A percentile compares a stretch with the other conserved stretches of the same genome.
These are phyloP conservation scores for Haliclona indistincta DNA, from an alignment of 37 sponge, comb jelly and placozoan genomes.

Conservation along the genomic window DNA sequence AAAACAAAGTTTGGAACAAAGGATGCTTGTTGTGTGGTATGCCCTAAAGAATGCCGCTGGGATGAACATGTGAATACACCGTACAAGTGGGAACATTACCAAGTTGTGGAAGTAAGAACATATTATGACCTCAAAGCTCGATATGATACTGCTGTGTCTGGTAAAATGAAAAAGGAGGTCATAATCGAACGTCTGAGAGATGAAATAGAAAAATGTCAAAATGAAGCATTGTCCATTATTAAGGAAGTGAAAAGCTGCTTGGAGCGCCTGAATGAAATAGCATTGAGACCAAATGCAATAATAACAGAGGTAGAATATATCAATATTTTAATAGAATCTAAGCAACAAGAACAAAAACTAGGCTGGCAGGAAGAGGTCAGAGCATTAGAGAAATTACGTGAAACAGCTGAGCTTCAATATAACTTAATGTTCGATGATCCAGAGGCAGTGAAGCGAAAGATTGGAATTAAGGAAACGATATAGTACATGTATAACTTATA, in stretches of 20 bases:
- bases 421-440: too few relatives aligned
- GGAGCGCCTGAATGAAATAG: constrained; percentile 60
- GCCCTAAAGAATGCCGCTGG: constrained; percentile 65
- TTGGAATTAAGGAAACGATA: too few relatives aligned
- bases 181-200: constrained; percentile 29
- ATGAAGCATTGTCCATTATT: constrained; percentile 17
- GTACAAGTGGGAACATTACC: constrained; percentile 46
- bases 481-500: too few relatives aligned
- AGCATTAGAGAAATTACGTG: too few relatives aligned
- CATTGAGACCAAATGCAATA: constrained; percentile 68
- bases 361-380: too few relatives aligned
- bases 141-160: constrained; percentile 49
- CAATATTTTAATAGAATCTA: constrained; percentile 69
- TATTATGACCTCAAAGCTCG: constrained; percentile 47
- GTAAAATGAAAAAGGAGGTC: constrained; percentile 17
- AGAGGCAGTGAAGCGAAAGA: too few relatives aligned
- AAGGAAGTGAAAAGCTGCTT: constrained; percentile 7
- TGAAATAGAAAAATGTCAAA: constrained; percentile 6
- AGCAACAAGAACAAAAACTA: too few relatives aligned
- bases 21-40: constrained; percentile 44
- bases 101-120: constrained; percentile 43
- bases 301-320: constrained; percentile 73
- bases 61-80: constrained; percentile 51
- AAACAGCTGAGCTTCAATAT: too few relatives aligned
- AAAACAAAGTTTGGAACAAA: not conserved